Evolutionary conservation across 1,140 invertebrate genomes (phyloP).

Genomic region (Drosophila truncata): DNA sequence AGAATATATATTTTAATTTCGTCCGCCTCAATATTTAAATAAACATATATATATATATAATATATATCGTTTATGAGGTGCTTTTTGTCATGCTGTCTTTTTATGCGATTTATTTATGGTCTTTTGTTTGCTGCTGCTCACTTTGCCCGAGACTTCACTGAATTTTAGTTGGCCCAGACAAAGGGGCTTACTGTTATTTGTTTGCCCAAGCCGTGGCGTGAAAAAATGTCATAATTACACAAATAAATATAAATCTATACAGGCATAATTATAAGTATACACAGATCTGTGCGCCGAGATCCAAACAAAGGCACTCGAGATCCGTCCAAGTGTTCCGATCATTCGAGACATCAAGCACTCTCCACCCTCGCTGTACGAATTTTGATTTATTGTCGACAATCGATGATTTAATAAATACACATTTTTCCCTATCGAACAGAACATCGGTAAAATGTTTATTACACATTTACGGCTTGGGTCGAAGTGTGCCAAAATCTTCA

Average conservation of each 20-base stretch:
- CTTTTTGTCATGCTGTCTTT: conserved; percentile 31
- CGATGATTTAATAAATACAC: conserved; percentile 57
- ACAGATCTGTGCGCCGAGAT: conserved; percentile 16
- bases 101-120: conserved; percentile 58
- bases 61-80: conserved; percentile 35
- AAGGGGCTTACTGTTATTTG: conserved; percentile 71
- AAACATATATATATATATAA: conserved; percentile 1
- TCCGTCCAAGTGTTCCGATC: conserved; percentile 8
- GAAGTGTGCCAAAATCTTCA: conserved; percentile 27
- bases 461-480: conserved; percentile 4
- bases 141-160: conserved; percentile 10
- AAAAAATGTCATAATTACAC: conserved; percentile 81
- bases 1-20: conserved; percentile 25
- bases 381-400: conserved; percentile 55
- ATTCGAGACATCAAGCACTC: conserved; percentile 24
- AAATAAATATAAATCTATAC: conserved; percentile 68
- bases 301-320: conserved; percentile 66
- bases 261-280: conserved; percentile 36
- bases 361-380: background rate
- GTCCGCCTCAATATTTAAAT: conserved; percentile 43
- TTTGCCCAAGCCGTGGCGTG: conserved; percentile 67
- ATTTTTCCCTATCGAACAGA: conserved; percentile 4
- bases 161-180: conserved; percentile 56
- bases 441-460: conserved; percentile 35
- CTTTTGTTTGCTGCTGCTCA: conserved; percentile 37